Base-by-base conservation (phyloP, 2,888 invertebrate genomes). In the Amphipoea oculea region DNA sequence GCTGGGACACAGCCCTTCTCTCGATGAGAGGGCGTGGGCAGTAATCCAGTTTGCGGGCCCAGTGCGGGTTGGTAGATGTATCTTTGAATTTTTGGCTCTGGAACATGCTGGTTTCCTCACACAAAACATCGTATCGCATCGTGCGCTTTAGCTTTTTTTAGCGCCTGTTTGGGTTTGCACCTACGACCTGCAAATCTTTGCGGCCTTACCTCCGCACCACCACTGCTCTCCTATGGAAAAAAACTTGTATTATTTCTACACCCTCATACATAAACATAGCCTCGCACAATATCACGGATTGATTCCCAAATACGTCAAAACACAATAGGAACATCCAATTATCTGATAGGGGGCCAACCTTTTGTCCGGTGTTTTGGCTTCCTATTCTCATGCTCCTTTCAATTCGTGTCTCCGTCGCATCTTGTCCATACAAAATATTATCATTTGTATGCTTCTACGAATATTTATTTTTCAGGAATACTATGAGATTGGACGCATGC, bases 321-420 rank as follows among this genome's bases (percentile, higher is more conserved):
- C 70, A 85, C 88, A 86, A 88, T 88, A 70, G 82, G 73, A 67
- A 76, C 78, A 82, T 86, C 74, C 86, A 86, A 86, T 86, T 86
- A 88, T 86, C 82, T 85, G 86, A 86, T 86, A 86, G 78, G 79
- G 60, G 45, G 45, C 36, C 65, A 76, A 76, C 68, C 86, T 78
- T 76, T 86, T 86, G 79, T 85, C 76, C 82, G 78, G 72, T 48
- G 54, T 84, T 66, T 70, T 36, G 78, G 78, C 60, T 73, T 80
- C 66, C 71, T 40, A 77, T 75, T 84, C 68, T 78, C 17, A 45
- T 70, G 66, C 54, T 65, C 73, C 60, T 66, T 82, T 77, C 85
- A 87, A 85, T 69, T 70, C 66, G 63, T 62, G 70, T 73, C 60
- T 72, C n/a, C 40, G 57, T 77, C 72, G 40, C 65, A 42, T 77